Base-by-base conservation (phyloP, 2,888 invertebrate species). In the Gymnocheta viridis region DNA sequence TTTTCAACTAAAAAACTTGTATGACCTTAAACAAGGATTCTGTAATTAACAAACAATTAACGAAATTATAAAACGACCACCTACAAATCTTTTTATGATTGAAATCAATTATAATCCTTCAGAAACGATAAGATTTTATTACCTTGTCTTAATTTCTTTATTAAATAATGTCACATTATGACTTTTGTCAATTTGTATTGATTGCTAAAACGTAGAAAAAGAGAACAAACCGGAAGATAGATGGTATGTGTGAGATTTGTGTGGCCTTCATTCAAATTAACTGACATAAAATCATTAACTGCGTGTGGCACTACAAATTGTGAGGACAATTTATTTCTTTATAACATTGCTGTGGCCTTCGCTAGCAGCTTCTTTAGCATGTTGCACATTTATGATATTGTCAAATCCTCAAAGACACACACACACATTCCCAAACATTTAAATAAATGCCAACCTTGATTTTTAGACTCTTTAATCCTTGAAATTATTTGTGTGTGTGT, bases 291-390 rank as follows among this genome's bases (percentile, higher is more conserved):
- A 38, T 47, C 67, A 90, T 90, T 89, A 90, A 88, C 89, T 90
- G 91, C 89, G 90, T 90, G 90, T 90, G 90, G 90, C 91, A 90
- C 86, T 89, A 87, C 87, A 89, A 89, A 88, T 89, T 89, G 82
- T 70, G 64, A 58, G 72, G 51, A 64, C 22, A 80, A 47, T 72
- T 80, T 82, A 82, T 85, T 73, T 72, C 60, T 86, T 84, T 24
- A 12, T 1, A 14, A 6, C 5, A 51, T 24, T 12, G 1, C 7
- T 27, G 12, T 24, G 24, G 12, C 22, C 47, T 49, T 49, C 19
- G 47, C 19, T 10, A 22, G 22, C 47, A 49, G 47, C 47, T 49
- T 49, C 47, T 49, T 49, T 49, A 4, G 47, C 10, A 22, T 7
- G 10, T 49, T 10, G 7, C 19, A 49, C 19, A 22, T 49, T 47